phyloP scores from a whole-genome alignment of 1,140 invertebrate species.

The Epicauta chinensis region DNA sequence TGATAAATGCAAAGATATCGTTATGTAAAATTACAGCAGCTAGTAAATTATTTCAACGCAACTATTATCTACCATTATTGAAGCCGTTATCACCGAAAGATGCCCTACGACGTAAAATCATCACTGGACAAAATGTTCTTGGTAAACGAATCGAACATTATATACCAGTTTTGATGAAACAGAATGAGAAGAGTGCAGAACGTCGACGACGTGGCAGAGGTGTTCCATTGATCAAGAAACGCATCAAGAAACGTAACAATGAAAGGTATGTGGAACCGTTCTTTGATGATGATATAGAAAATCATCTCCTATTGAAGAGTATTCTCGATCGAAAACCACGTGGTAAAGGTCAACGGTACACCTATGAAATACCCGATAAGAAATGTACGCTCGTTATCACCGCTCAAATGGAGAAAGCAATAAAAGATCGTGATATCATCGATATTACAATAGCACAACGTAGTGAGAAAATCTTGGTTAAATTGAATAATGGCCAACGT shows the following conservation, averaged over 20 bases:
- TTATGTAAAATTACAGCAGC: slow-evolving; percentile 74
- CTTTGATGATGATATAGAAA: slow-evolving; percentile 59
- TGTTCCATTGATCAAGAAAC: slow-evolving; percentile 51
- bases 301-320: slow-evolving; percentile 51
- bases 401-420: slow-evolving; percentile 64
- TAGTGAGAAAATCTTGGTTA: slow-evolving; percentile 63
- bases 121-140: slow-evolving; percentile 44
- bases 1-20: slow-evolving; percentile 48
- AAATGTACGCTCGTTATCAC: slow-evolving; percentile 68
- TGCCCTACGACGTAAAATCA: slow-evolving; percentile 52
- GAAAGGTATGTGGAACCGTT: slow-evolving; percentile 58
- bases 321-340: slow-evolving; percentile 47
- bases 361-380: slow-evolving; percentile 62
- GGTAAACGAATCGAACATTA: slow-evolving; percentile 51
- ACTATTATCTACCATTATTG: slow-evolving; percentile 75
- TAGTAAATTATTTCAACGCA: slow-evolving; percentile 70
- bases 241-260: slow-evolving; percentile 54
- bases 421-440: slow-evolving; percentile 66
- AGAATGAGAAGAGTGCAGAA: slow-evolving; percentile 35
- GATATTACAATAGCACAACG: slow-evolving; percentile 69
- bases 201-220: slow-evolving; percentile 47
- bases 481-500: slow-evolving; percentile 60
- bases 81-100: slow-evolving; percentile 75
- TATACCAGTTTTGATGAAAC: slow-evolving; percentile 57
- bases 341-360: slow-evolving; percentile 34